A percentile compares a stretch with the other conserved stretches of the same genome.
phyloP scores from a whole-genome alignment of 2,888 invertebrate species.

The Polydrusus cervinus region DNA sequence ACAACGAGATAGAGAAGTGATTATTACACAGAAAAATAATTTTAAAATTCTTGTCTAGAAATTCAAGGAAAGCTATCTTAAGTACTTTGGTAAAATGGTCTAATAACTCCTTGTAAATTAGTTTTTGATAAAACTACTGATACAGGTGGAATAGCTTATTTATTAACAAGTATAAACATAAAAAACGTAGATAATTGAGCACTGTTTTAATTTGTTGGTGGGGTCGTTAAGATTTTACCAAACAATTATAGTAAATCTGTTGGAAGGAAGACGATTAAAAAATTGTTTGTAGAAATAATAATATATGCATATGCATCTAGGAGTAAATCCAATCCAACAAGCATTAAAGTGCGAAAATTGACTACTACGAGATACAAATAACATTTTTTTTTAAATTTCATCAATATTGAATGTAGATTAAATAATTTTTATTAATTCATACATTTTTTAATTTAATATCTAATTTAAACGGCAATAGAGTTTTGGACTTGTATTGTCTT shows the following conservation, averaged over 20 bases:
- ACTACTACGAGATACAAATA: no score
- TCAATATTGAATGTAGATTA: no score
- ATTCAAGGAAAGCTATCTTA: slow-evolving; percentile 26
- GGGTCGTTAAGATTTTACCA: neutral
- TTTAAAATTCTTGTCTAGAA: slow-evolving; percentile 13
- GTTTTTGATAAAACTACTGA: neutral
- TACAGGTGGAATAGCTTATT: neutral
- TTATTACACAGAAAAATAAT: slow-evolving; percentile 27
- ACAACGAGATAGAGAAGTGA: slow-evolving; percentile 26
- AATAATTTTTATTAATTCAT: no score
- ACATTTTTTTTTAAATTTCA: no score
- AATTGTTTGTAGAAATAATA: no score
- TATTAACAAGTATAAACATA: neutral
- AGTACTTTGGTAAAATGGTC: slow-evolving; percentile 7
- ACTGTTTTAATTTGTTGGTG: neutral
- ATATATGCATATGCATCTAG: no score
- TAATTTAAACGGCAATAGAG: no score
- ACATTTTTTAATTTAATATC: no score
- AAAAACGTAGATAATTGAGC: neutral
- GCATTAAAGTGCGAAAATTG: no score
- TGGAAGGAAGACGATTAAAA: no score
- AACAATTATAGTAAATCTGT: neutral
- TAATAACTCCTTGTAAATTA: neutral
- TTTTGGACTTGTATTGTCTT: no score
- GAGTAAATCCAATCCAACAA: no score